phyloP scores from a whole-genome alignment of 1,140 invertebrate species.

The Lordiphosa collinella region DNA sequence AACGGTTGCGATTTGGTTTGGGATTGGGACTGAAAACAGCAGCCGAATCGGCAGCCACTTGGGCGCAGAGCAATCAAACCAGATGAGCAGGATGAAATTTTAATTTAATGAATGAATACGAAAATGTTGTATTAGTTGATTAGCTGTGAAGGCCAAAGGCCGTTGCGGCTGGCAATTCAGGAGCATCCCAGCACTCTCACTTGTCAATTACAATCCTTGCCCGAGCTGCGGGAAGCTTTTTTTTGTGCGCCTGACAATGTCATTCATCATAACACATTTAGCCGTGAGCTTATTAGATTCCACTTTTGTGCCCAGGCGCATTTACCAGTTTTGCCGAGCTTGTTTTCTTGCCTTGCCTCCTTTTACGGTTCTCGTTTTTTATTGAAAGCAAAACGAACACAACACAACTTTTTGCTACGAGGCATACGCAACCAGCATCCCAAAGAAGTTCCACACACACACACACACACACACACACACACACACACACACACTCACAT shows the following conservation, averaged over 20 bases:
- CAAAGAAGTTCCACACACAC: background rate
- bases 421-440: constrained; percentile 61
- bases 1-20: constrained; percentile 68
- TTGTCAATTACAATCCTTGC: constrained; percentile 68
- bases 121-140: constrained; percentile 69
- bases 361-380: constrained; percentile 17
- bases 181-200: constrained; percentile 14
- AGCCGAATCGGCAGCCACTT: constrained; percentile 52
- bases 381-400: constrained; percentile 38
- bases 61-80: constrained; percentile 69
- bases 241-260: constrained; percentile 70
- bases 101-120: constrained; percentile 77
- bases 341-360: constrained; percentile 28
- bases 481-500: constrained; percentile 13
- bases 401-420: constrained; percentile 53
- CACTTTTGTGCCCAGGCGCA: constrained; percentile 76
- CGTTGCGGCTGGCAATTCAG: constrained; percentile 1
- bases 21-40: constrained; percentile 45
- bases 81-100: constrained; percentile 75
- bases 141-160: constrained; percentile 40
- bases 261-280: constrained; percentile 78
- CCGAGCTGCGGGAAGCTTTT: constrained; percentile 35
- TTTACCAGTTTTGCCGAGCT: too few relatives aligned
- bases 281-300: constrained; percentile 77
- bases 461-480: too few relatives aligned